Evolutionary conservation across 2,888 invertebrate species (phyloP), one percentile per base, ranked within the genome.

Genomic region (Iphiclides podalirius): DNA sequence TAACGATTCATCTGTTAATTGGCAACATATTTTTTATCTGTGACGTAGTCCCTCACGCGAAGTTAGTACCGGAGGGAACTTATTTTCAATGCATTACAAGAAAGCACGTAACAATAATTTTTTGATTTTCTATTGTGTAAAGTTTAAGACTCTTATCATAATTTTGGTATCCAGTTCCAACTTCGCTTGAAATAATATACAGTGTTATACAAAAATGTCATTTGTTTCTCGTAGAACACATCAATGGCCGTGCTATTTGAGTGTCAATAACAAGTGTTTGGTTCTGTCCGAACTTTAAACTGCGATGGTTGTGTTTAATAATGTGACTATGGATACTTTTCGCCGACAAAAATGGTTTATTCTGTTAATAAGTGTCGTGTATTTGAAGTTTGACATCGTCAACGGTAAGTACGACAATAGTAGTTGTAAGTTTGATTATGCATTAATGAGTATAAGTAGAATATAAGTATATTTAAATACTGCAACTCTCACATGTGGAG

Each of bases 181-280:
- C 7, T 47, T 52, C 54, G 52, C 48, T 20, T 43, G 37, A 26
- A 41, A 28, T 20, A 33, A 15, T 41, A 47, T 45, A 59, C 55
- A 55, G 38, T 57, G 53, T 57, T 11, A 53, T 39, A 58, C 54
- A 62, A 73, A 70, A 70, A 79, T 81, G 78, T 66, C 66, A 64
- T 65, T 69, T 70, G 70, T 72, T 75, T 60, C 44, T 67, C 57
- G 53, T 58, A 64, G 61, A 70, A 67, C 53, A 65, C 64, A 61
- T 61, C 72, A 81, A 84, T 84, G 82, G 83, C 78, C 72, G 77
- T 79, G 65, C 73, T 62, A 58, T 61, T 65, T 61, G 56, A 72
- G 66, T 78, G 73, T 75, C 72, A 75, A 67, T 79, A 76, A 60
- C 67, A 70, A 68, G 70, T 77, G 71, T 79, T 78, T 74, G 70